phyloP scores from a whole-genome alignment of 2,113 vertebrate species.

The Megaceryle maxima region DNA sequence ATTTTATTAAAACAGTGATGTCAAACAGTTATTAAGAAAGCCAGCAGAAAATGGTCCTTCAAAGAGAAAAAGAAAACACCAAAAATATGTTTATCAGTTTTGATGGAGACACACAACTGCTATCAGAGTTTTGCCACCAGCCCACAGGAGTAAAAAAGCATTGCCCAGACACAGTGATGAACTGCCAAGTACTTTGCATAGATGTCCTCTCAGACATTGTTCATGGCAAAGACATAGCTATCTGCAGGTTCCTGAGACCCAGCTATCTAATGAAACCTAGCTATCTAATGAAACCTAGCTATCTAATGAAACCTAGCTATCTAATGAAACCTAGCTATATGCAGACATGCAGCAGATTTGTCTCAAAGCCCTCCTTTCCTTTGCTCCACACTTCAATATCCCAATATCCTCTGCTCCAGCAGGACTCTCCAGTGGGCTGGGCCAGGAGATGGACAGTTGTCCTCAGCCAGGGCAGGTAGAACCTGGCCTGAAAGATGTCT shows the following conservation, averaged over 20 bases:
- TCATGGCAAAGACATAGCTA: not conserved
- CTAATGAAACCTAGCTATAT: not conserved
- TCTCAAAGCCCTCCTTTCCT: not conserved
- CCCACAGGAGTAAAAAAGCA: not conserved
- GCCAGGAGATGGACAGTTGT: rapidly evolving
- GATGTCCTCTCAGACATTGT: not conserved
- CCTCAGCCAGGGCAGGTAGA: not conserved
- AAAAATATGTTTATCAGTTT: not conserved
- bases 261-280: not conserved
- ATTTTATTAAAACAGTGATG: not conserved
- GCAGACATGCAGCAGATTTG: not conserved
- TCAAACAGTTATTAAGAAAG: not conserved
- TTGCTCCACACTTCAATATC: not conserved
- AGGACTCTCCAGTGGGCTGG: not conserved
- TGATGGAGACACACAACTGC: not conserved
- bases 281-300: not conserved
- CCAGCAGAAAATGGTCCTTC: not conserved
- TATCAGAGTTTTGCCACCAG: not conserved
- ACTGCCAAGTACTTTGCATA: not conserved
- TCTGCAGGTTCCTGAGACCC: not conserved
- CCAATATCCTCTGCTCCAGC: not conserved
- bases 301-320: not conserved
- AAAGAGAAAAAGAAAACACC: not conserved
- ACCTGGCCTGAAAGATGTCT: not conserved
- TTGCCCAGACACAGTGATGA: not conserved